These are phyloP conservation scores for Pandemis heparana DNA, from an alignment of 2,888 invertebrate genomes.

Conservation along the genomic window DNA sequence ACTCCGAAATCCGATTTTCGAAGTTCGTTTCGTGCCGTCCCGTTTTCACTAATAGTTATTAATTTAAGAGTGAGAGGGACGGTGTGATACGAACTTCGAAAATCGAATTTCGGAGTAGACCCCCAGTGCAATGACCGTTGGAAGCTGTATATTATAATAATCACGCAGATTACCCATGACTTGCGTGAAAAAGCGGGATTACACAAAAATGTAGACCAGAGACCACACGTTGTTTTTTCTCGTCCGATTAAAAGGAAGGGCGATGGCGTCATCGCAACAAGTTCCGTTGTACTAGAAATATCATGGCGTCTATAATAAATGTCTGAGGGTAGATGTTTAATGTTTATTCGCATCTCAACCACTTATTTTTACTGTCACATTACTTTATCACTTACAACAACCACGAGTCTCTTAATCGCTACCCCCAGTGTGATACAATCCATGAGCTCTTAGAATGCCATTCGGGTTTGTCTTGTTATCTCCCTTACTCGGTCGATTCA, in stretches of 20 bases:
- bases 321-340: neutral
- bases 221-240: neutral
- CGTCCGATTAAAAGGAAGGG: neutral
- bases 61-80: no score
- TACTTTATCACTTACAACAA: neutral
- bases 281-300: neutral
- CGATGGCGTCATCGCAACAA: constrained; percentile 1
- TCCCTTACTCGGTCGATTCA: no score
- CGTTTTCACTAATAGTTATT: no score
- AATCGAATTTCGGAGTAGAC: no score
- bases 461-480: no score
- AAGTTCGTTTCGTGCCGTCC: no score
- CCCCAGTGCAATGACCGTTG: constrained; percentile 22
- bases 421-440: no score
- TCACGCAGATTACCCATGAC: constrained; percentile 6
- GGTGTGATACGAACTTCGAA: no score
- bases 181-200: constrained; percentile 15
- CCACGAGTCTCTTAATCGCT: no score
- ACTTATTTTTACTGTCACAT: neutral
- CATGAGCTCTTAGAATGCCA: no score
- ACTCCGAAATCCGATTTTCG: no score
- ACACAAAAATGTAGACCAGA: neutral
- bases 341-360: neutral
- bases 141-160: constrained; percentile 11
- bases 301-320: neutral